Base-by-base conservation (phyloP, 2,888 invertebrate genomes). In the Tetheella fluctuosa region DNA sequence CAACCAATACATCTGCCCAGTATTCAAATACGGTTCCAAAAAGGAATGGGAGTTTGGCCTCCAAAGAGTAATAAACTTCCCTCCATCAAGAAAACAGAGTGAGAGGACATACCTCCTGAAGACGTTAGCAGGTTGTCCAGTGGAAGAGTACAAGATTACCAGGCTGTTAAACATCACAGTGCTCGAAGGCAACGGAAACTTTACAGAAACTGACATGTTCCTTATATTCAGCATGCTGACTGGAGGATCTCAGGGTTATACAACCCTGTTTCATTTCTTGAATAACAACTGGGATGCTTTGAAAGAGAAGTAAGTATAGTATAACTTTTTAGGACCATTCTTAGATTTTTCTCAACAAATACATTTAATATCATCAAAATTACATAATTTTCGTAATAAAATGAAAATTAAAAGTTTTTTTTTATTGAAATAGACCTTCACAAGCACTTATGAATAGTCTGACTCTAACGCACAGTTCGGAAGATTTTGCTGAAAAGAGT, bases 21-120 rank as follows among this genome's bases (percentile, higher is more conserved):
- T 97, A 0, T 97, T 97, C 84, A 95, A 95, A 85, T 97, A 96
- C 95, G 97, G 97, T 0, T 95, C 96, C 0, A 93, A 94, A 70
- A 95, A 96, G 54, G 97, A 97, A 83, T 97, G 97, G 97, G 95
- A 97, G 67, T 97, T 97, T 71, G 97, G 97, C 39, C 91, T 97
- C 0, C 94, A 97, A 67, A 93, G 97, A 12, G 95, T 97, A 0
- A 95, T 96, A 57, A 94, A 96, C 75, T 97, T 97, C 85, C 96
- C 97, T 0, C 87, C 94, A 1, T 94, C 94, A 0, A 93, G 97
- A 56, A 95, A 95, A 70, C 95, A 95, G 74, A 96, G 95, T 68
- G 97, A 97, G 81, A 90, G 97, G 69, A 96, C 96, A 0, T 97
- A 96, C 82, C 91, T 97, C 2, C 83, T 97, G 57, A 97, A 97